A percentile compares a stretch with the other conserved stretches of the same genome.
Evolutionary conservation across 2,888 invertebrate species (phyloP).

Genomic region (Autographa gamma): DNA sequence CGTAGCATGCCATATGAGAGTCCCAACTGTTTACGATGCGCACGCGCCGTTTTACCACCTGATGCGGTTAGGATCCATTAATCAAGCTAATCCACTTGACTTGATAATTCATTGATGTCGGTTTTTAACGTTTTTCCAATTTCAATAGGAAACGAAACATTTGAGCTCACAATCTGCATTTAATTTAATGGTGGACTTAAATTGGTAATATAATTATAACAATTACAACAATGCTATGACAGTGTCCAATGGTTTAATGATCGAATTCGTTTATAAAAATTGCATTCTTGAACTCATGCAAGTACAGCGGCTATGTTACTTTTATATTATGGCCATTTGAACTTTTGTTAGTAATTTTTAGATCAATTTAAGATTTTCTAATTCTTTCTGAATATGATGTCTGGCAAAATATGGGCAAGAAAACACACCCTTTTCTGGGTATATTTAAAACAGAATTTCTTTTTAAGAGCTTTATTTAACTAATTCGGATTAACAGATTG

Average conservation of each 20-base stretch:
- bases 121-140: constrained; percentile 13
- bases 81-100: constrained; percentile 11
- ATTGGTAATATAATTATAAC: neutral
- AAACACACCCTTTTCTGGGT: no score
- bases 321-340: no score
- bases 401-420: no score
- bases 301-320: no score
- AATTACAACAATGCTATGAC: neutral
- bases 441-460: no score
- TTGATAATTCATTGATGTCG: neutral
- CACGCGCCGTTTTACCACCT: constrained; percentile 26
- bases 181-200: neutral
- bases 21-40: constrained; percentile 27
- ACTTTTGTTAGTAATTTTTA: no score
- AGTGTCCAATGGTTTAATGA: neutral
- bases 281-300: neutral
- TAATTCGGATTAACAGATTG: no score
- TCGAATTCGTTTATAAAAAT: neutral
- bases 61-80: constrained; percentile 17
- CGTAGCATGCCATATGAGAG: constrained; percentile 44
- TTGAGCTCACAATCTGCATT: neutral
- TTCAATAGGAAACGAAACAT: constrained; percentile 5
- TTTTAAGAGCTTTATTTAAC: no score
- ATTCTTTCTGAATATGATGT: no score
- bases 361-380: no score